These are phyloP conservation scores for Cephus sareptanus DNA, from an alignment of 2,888 invertebrate species.

Conservation along the genomic window DNA sequence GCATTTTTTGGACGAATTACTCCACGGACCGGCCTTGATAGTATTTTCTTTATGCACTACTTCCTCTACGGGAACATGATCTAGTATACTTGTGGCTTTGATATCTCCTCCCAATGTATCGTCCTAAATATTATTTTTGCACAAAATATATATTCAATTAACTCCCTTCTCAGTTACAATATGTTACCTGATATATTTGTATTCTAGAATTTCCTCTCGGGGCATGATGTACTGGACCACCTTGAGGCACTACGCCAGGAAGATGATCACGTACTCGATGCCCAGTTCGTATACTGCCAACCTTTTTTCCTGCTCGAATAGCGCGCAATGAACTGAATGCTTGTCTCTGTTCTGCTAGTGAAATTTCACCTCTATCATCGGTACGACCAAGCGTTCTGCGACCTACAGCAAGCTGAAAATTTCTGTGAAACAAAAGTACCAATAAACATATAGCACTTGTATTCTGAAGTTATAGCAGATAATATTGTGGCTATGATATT, in stretches of 20 bases:
- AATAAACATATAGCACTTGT: not conserved
- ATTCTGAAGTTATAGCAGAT: not conserved
- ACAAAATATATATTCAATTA: not conserved
- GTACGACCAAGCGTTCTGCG: constrained; percentile 76
- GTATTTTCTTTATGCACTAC: constrained; percentile 76
- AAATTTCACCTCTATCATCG: constrained; percentile 68
- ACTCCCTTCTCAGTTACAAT: not conserved
- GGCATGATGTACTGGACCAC: constrained; percentile 49
- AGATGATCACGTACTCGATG: constrained; percentile 69
- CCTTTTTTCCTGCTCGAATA: constrained; percentile 71
- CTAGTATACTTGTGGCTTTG: constrained; percentile 69
- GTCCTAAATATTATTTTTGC: constrained; percentile 40
- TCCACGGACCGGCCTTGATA: constrained; percentile 79
- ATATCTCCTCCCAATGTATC: constrained; percentile 46
- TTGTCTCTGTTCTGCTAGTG: constrained; percentile 77
- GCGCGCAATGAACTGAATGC: constrained; percentile 81
- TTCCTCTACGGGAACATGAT: constrained; percentile 69
- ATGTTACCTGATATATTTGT: constrained; percentile 71
- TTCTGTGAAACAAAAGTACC: constrained; percentile 66
- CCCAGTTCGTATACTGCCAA: constrained; percentile 71
- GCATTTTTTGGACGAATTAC: constrained; percentile 64
- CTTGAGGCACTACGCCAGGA: constrained; percentile 70
- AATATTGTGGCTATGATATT: not conserved
- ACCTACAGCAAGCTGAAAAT: constrained; percentile 79
- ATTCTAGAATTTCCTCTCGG: constrained; percentile 69